These are phyloP conservation scores for Clupea harengus DNA, from an alignment of 2,113 vertebrate species.

Conservation along the genomic window DNA sequence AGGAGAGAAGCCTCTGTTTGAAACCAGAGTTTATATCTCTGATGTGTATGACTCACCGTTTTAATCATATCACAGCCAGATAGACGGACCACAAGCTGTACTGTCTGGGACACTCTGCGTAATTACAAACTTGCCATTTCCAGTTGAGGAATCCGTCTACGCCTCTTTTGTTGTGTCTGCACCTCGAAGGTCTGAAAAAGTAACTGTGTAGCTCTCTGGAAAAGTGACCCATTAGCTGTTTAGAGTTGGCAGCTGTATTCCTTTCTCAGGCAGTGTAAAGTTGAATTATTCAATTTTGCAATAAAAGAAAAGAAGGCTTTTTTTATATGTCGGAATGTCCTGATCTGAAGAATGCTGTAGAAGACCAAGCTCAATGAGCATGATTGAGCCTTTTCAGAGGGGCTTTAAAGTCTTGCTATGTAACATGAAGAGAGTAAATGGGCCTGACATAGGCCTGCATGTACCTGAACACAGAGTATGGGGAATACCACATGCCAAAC, in stretches of 20 bases:
- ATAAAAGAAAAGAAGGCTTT: neutral
- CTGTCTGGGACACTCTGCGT: neutral
- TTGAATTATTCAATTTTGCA: neutral
- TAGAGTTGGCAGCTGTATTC: neutral
- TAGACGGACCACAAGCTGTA: neutral
- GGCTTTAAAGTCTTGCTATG: neutral
- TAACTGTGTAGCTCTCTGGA: neutral
- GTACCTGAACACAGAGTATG: neutral
- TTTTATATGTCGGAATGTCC: neutral
- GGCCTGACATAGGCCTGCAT: neutral
- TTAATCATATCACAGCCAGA: neutral
- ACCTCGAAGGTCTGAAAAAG: neutral
- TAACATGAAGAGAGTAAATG: neutral
- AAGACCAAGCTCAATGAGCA: neutral
- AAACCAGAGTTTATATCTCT: neutral
- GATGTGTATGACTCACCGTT: neutral
- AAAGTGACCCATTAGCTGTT: neutral
- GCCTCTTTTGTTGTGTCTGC: neutral
- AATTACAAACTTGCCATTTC: slow-evolving; percentile 7
- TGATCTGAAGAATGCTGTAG: neutral
- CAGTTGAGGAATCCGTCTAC: neutral
- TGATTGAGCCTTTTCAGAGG: neutral
- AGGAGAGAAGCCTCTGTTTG: neutral
- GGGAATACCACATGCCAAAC: neutral
- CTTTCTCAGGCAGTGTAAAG: neutral